Percentiles rank a stretch among this genome's conserved stretches.
These are phyloP conservation scores for Hiodon tergisus DNA, from an alignment of 2,113 vertebrate genomes.

Conservation along the genomic window DNA sequence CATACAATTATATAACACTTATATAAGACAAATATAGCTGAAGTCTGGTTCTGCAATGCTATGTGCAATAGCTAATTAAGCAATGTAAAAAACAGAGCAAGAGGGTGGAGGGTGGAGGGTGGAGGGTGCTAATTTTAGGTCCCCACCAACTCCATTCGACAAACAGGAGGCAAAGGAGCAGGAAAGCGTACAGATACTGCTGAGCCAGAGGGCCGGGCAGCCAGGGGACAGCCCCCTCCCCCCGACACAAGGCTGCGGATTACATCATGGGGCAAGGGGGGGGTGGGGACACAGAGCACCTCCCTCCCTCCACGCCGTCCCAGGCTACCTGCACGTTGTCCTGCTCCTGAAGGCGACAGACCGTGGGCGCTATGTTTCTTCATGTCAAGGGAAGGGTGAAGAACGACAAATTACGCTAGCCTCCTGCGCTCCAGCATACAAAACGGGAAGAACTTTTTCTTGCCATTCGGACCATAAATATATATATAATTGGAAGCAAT, in stretches of 20 bases:
- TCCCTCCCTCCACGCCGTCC: no score
- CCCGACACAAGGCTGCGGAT: neutral
- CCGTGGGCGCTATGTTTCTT: neutral
- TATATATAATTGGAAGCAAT: neutral
- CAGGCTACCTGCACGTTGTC: no score
- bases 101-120: slow-evolving; percentile 6
- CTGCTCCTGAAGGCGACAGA: no score
- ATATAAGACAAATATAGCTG: slow-evolving; percentile 45
- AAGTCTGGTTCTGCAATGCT: slow-evolving; percentile 20
- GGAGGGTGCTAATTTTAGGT: slow-evolving; percentile 24
- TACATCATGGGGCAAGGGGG: slow-evolving; percentile 1
- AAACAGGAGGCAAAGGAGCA: slow-evolving; percentile 23
- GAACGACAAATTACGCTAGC: neutral
- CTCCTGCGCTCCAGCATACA: neutral
- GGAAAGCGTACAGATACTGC: slow-evolving; percentile 15
- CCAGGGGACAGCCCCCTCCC: neutral
- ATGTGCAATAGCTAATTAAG: slow-evolving; percentile 52
- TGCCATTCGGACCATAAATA: no score
- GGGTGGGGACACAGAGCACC: no score
- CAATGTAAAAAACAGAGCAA: slow-evolving; percentile 27
- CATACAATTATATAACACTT: slow-evolving; percentile 62
- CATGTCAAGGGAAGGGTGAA: neutral
- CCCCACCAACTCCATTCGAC: slow-evolving; percentile 22
- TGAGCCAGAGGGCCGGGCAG: neutral
- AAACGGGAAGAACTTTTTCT: neutral